Evolutionary conservation across 1,140 invertebrate species (phyloP).

Genomic region (Drosophila bifasciata): DNA sequence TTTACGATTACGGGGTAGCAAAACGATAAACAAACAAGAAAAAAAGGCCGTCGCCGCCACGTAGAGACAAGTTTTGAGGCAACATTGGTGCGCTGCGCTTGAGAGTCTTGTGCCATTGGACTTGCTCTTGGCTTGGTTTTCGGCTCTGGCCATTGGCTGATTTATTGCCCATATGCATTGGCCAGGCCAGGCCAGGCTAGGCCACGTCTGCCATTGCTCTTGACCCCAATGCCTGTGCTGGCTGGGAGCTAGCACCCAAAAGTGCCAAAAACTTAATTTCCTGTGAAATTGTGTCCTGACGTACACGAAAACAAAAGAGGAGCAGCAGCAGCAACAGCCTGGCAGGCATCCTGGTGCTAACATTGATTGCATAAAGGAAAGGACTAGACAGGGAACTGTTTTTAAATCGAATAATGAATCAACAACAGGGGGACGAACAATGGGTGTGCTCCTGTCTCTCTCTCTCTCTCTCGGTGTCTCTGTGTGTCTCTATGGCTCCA

Average conservation of each 20-base stretch:
- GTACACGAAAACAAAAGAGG: constrained; percentile 3
- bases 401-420: constrained; percentile 67
- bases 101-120: constrained; percentile 67
- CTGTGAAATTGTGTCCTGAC: constrained; percentile 6
- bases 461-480: no score
- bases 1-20: no score
- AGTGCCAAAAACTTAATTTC: constrained; percentile 36
- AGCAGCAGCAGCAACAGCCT: background rate
- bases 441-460: constrained; percentile 9
- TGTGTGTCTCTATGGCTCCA: no score
- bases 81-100: constrained; percentile 34
- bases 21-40: constrained; percentile 4
- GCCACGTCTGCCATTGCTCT: constrained; percentile 50
- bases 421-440: constrained; percentile 23
- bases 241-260: background rate
- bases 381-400: constrained; percentile 30
- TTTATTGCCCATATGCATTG: constrained; percentile 58
- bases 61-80: constrained; percentile 75
- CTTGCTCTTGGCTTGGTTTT: constrained; percentile 78
- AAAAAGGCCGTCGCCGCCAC: constrained; percentile 5
- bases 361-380: constrained; percentile 66
- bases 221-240: constrained; percentile 58
- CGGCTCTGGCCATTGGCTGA: constrained; percentile 64
- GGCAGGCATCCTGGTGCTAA: constrained; percentile 33
- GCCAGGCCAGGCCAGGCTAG: background rate